These are phyloP conservation scores for Meliscaeva auricollis DNA, from an alignment of 2,888 invertebrate genomes.

Conservation along the genomic window DNA sequence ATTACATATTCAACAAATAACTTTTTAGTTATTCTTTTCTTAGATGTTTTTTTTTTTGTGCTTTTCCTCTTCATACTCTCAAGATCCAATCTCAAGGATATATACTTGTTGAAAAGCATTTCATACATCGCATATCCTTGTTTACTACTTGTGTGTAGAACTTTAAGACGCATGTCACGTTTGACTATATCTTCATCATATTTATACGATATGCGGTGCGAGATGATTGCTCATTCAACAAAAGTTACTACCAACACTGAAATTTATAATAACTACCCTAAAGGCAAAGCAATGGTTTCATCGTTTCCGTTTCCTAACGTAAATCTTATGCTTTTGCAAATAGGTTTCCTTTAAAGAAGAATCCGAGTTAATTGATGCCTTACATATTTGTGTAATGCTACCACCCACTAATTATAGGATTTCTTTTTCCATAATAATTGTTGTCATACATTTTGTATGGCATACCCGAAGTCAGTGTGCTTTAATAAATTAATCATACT, in stretches of 20 bases:
- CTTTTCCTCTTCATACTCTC: not conserved
- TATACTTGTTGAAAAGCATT: conserved; percentile 37
- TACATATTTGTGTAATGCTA: not conserved
- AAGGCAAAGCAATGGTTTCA: not conserved
- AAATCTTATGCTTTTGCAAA: not conserved
- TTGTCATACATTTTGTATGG: conserved; percentile 15
- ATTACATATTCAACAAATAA: conserved; percentile 42
- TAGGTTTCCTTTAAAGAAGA: not conserved
- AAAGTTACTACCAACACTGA: conserved; percentile 21
- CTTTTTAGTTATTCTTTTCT: conserved; percentile 27
- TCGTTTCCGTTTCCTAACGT: conserved; percentile 1
- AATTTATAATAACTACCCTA: conserved; percentile 10
- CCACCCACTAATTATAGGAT: conserved; percentile 3
- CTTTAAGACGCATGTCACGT: conserved; percentile 37
- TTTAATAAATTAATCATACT: conserved; percentile 57
- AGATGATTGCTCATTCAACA: conserved; percentile 39
- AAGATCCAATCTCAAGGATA: conserved; percentile 37
- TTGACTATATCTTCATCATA: not conserved
- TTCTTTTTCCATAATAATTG: conserved; percentile 30
- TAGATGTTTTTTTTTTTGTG: too few species aligned
- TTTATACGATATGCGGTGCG: not conserved
- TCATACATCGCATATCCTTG: conserved; percentile 25
- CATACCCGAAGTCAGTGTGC: conserved; percentile 21
- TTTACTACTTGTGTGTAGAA: conserved; percentile 20
- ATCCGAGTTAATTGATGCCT: conserved; percentile 35